Percentiles rank a stretch among this genome's conserved stretches.
These are phyloP conservation scores for Pristionchus maxplancki DNA, from an alignment of 2,888 invertebrate genomes.

Conservation along the genomic window DNA sequence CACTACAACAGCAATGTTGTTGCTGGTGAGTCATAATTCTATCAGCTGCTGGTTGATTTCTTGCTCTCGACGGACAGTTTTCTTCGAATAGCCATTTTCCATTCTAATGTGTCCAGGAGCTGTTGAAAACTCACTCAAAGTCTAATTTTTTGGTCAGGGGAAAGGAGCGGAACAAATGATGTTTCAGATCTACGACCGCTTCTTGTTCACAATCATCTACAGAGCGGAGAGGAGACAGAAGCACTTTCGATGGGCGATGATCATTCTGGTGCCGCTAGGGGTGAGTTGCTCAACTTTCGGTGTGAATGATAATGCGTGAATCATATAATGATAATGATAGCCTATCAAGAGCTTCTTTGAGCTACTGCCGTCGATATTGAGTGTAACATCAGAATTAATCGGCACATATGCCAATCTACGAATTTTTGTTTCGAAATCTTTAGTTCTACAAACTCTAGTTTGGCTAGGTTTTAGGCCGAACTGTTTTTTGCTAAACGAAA, in stretches of 20 bases:
- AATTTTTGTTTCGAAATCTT: background rate
- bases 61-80: too few species aligned
- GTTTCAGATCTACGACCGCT: slow-evolving; percentile 1
- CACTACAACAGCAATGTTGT: background rate
- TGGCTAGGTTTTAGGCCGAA: background rate
- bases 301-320: too few species aligned
- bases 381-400: too few species aligned
- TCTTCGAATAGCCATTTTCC: too few species aligned
- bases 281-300: background rate
- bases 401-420: too few species aligned
- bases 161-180: too few species aligned
- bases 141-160: too few species aligned
- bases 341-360: too few species aligned
- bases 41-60: too few species aligned
- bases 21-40: slow-evolving; percentile 14
- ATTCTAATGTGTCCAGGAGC: too few species aligned
- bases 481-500: background rate
- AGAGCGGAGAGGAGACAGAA: background rate
- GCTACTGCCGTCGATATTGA: too few species aligned
- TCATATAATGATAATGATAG: too few species aligned
- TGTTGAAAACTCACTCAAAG: background rate
- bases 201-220: background rate
- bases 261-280: background rate
- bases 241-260: background rate
- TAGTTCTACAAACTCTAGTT: background rate